These are phyloP conservation scores for Macropus fuliginosus DNA, from an alignment of 2,797 vertebrate genomes.

Conservation along the genomic window DNA sequence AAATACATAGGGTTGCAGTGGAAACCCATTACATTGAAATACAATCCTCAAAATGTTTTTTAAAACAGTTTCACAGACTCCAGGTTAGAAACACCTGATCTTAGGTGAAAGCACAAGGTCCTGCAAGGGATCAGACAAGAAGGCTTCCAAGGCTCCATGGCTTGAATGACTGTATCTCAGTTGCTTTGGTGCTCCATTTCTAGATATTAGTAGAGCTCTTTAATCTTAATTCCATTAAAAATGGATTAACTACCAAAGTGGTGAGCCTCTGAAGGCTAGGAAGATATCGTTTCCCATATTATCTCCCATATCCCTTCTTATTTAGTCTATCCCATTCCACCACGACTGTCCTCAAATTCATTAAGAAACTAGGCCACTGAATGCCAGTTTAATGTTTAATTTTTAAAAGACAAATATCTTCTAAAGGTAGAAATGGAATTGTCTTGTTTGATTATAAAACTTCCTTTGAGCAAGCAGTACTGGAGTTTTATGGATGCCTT, in stretches of 20 bases:
- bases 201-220: background rate
- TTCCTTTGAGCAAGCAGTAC: constrained; percentile 6
- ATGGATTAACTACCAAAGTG: constrained; percentile 20
- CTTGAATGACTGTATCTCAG: constrained; percentile 30
- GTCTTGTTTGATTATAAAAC: constrained; percentile 25
- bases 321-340: background rate
- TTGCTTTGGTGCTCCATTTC: constrained; percentile 31
- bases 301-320: constrained; percentile 34
- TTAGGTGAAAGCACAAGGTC: background rate
- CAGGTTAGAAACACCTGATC: background rate
- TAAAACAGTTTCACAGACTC: background rate
- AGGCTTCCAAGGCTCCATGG: background rate
- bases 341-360: background rate
- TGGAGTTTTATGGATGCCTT: background rate
- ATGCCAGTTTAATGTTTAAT: constrained; percentile 29
- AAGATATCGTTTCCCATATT: constrained; percentile 36
- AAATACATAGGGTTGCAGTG: background rate
- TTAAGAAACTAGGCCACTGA: background rate
- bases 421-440: constrained; percentile 19
- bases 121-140: background rate
- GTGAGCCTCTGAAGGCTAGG: constrained; percentile 5
- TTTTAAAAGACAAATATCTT: constrained; percentile 5
- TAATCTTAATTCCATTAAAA: background rate
- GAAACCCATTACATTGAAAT: background rate
- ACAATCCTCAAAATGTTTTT: background rate